Conservation (phyloP, 2,888 invertebrate species). For the Dynastes maya region DNA sequence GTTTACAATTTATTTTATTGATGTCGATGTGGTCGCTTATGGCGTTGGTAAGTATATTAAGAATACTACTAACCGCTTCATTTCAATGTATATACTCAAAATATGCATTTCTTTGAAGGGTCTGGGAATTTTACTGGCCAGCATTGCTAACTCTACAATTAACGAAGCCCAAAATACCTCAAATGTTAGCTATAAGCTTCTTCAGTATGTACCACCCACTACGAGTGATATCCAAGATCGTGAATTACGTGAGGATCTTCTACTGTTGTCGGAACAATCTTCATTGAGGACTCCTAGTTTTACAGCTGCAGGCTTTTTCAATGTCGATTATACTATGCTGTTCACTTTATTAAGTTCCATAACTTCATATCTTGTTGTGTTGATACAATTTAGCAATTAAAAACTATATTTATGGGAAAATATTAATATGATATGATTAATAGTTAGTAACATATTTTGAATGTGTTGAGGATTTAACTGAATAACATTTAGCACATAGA, state of each 20-base stretch:
- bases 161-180: conserved; percentile 39
- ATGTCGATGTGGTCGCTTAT: conserved; percentile 45
- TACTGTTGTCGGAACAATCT: conserved; percentile 46
- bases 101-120: conserved; percentile 6
- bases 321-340: conserved; percentile 51
- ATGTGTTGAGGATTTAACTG: too few relatives aligned
- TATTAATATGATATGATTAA: too few relatives aligned
- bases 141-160: conserved; percentile 36
- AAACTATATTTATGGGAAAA: background rate
- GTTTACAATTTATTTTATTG: conserved; percentile 32
- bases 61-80: background rate
- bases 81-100: background rate
- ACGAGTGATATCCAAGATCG: conserved; percentile 8
- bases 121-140: conserved; percentile 40
- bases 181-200: conserved; percentile 41
- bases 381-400: conserved; percentile 43
- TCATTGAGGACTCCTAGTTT: conserved; percentile 45
- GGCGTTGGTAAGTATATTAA: conserved; percentile 39
- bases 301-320: conserved; percentile 50
- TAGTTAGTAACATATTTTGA: too few relatives aligned
- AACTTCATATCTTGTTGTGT: conserved; percentile 50
- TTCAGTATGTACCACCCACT: conserved; percentile 12
- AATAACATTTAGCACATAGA: too few relatives aligned
- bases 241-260: conserved; percentile 26
- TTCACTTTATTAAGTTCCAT: conserved; percentile 49